Percentiles rank a stretch among this genome's conserved stretches.
phyloP scores from a whole-genome alignment of 2,113 vertebrate genomes.

The Grantiella picta region DNA sequence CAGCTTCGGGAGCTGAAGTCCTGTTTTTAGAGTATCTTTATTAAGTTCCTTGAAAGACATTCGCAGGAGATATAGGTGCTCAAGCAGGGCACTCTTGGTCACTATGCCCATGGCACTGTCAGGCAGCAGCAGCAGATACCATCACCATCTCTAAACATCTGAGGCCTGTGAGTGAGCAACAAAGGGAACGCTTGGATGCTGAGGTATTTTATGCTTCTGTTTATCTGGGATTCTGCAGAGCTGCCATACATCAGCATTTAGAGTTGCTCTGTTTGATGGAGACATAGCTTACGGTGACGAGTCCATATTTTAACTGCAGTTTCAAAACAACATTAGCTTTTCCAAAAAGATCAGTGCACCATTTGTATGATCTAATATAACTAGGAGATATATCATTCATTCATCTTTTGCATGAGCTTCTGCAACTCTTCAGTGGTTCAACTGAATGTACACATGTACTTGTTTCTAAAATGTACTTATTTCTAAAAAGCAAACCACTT shows the following conservation, averaged over 20 bases:
- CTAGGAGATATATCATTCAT: not conserved
- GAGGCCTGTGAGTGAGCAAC: not conserved
- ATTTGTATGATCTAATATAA: not conserved
- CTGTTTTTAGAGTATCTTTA: not conserved
- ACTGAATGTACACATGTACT: not conserved
- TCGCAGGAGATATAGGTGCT: not conserved
- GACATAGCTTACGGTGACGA: not conserved
- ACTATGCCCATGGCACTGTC: not conserved
- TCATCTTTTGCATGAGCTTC: not conserved
- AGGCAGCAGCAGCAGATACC: not conserved
- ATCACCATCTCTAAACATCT: not conserved
- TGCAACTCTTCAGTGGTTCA: not conserved
- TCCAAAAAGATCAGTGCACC: not conserved
- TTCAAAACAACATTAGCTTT: not conserved
- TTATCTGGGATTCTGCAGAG: not conserved
- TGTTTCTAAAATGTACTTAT: not conserved
- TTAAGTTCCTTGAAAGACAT: not conserved
- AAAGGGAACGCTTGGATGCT: not conserved
- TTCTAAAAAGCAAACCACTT: not conserved
- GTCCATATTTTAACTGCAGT: not conserved
- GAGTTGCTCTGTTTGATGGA: not conserved
- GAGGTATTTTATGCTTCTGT: not conserved
- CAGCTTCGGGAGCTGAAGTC: not conserved
- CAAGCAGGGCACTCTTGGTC: not conserved
- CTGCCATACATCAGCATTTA: not conserved